Percentiles rank a stretch among this genome's conserved stretches.
Evolutionary conservation across 2,888 invertebrate species (phyloP).

Genomic region (Neocrepidodera transversa): DNA sequence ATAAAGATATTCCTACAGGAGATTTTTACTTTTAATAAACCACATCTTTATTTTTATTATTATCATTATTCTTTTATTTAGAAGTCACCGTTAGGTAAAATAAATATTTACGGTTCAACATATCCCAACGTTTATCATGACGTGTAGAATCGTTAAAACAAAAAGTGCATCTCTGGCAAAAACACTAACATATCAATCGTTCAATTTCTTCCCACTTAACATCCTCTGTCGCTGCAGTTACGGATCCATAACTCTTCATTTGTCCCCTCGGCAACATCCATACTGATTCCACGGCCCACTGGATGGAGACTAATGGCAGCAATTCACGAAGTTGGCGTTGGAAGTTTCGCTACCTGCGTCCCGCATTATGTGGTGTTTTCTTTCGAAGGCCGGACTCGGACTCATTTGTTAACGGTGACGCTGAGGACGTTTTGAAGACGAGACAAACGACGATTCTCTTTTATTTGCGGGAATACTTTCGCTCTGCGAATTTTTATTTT

Average conservation of each 20-base stretch:
- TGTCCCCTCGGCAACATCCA: conserved; percentile 50
- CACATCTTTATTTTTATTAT: no score
- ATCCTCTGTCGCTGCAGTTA: conserved; percentile 54
- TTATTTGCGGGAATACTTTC: no score
- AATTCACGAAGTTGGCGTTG: conserved; percentile 56
- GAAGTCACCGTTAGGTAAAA: no score
- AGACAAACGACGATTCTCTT: conserved; percentile 14
- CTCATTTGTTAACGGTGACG: conserved; percentile 58
- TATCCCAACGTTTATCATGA: no score
- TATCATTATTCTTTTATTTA: no score
- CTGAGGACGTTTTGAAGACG: conserved; percentile 35
- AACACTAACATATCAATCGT: conserved; percentile 41
- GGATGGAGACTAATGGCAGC: conserved; percentile 60
- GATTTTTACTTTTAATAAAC: no score
- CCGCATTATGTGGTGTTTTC: conserved; percentile 49
- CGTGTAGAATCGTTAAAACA: no score
- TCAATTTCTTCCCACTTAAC: conserved; percentile 53
- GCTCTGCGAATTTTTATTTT: no score
- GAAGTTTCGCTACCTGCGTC: conserved; percentile 47
- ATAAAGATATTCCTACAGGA: no score
- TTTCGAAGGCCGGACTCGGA: conserved; percentile 51
- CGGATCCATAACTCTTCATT: conserved; percentile 60
- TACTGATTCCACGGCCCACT: conserved; percentile 51
- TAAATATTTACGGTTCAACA: no score
- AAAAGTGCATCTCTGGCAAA: conserved; percentile 34